These are phyloP conservation scores for Glaucopsyche alexis DNA, from an alignment of 2,888 invertebrate species.

Conservation along the genomic window DNA sequence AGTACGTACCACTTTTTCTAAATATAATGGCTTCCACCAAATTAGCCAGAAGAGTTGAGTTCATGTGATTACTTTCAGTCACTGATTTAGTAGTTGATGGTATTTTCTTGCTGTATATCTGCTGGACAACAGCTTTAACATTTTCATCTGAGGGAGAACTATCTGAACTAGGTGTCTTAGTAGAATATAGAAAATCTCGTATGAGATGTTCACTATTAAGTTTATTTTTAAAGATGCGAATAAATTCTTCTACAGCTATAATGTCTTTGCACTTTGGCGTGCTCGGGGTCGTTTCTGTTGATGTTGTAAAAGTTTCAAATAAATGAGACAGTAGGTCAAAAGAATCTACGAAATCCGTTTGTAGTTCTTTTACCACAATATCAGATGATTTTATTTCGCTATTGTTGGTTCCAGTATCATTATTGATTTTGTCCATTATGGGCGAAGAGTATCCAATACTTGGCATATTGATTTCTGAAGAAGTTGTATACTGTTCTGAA, in stretches of 20 bases:
- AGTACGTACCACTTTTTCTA: constrained; percentile 56
- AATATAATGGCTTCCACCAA: constrained; percentile 73
- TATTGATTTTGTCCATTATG: not conserved
- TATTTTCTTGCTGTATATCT: constrained; percentile 61
- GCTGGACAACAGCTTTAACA: constrained; percentile 60
- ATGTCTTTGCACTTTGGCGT: constrained; percentile 54
- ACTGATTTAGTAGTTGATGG: constrained; percentile 50
- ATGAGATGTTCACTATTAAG: constrained; percentile 59
- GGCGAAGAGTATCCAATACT: not conserved
- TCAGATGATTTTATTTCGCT: not conserved
- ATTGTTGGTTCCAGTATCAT: not conserved
- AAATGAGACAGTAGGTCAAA: constrained; percentile 62
- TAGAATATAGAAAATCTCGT: constrained; percentile 55
- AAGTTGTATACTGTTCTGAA: not conserved
- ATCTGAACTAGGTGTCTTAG: constrained; percentile 47
- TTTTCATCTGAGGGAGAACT: constrained; percentile 53
- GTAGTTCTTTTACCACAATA: not conserved
- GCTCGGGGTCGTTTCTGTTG: constrained; percentile 43
- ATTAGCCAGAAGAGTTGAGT: constrained; percentile 69
- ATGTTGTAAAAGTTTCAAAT: constrained; percentile 48
- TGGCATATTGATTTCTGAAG: not conserved
- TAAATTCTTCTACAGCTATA: constrained; percentile 60
- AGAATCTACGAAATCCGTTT: constrained; percentile 40
- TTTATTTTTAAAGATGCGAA: constrained; percentile 62
- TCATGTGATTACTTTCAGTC: constrained; percentile 54